Evolutionary conservation across 2,888 invertebrate genomes (phyloP).

Genomic region (Parthenolecanium corni): DNA sequence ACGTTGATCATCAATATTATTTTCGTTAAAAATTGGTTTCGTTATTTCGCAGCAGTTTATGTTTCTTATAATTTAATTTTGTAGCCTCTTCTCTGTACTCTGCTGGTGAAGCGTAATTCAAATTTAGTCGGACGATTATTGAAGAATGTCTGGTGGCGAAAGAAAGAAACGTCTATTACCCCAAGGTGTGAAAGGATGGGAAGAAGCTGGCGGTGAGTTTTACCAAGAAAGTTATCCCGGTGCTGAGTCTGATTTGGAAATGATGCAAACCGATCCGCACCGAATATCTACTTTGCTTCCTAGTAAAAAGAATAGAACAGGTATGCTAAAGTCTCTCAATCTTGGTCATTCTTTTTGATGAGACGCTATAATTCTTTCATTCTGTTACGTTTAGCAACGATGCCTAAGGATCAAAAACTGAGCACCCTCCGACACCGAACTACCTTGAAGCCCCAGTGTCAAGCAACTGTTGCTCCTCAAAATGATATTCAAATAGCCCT

Average conservation of each 20-base stretch:
- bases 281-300: slow-evolving; percentile 64
- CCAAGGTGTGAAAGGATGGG: slow-evolving; percentile 55
- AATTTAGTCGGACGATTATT: too few species aligned
- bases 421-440: slow-evolving; percentile 25
- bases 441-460: slow-evolving; percentile 45
- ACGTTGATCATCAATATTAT: too few species aligned
- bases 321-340: slow-evolving; percentile 8
- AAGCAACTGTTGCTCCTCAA: slow-evolving; percentile 45
- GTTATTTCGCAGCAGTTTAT: too few species aligned
- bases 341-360: not conserved
- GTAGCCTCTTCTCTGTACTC: too few species aligned
- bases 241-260: slow-evolving; percentile 51
- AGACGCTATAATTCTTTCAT: not conserved
- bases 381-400: not conserved
- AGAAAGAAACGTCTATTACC: slow-evolving; percentile 44
- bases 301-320: slow-evolving; percentile 50
- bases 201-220: slow-evolving; percentile 73
- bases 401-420: slow-evolving; percentile 9
- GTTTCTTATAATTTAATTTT: too few species aligned
- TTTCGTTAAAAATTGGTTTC: too few species aligned
- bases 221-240: slow-evolving; percentile 74
- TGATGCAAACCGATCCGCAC: slow-evolving; percentile 58
- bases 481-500: slow-evolving; percentile 62
- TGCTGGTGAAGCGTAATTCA: too few species aligned
- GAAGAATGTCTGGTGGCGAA: slow-evolving; percentile 53